Conservation (phyloP, 2,888 invertebrate species). For the Sisyra nigra region DNA sequence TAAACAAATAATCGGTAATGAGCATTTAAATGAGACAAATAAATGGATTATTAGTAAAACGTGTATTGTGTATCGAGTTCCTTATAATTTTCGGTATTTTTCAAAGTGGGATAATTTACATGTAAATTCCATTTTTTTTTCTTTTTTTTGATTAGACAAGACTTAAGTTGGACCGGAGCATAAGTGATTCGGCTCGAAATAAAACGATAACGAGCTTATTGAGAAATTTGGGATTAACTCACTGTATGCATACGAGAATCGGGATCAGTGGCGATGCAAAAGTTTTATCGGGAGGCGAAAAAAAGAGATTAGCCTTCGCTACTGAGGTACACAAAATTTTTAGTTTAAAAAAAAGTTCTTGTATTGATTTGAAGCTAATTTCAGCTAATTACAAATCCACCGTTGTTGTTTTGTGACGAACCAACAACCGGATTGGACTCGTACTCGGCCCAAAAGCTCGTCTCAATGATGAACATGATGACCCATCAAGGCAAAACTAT, state of each 20-base stretch:
- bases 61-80: conserved; percentile 7
- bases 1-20: neutral
- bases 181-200: conserved; percentile 39
- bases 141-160: conserved; percentile 46
- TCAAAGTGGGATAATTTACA: too few relatives aligned
- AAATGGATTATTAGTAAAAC: neutral
- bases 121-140: conserved; percentile 12
- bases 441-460: conserved; percentile 76
- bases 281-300: conserved; percentile 85
- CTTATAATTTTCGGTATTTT: conserved; percentile 5
- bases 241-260: conserved; percentile 59
- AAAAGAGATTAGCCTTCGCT: conserved; percentile 83
- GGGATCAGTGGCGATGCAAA: conserved; percentile 59
- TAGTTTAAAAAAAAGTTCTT: neutral
- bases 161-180: conserved; percentile 59
- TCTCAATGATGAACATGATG: conserved; percentile 49
- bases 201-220: conserved; percentile 53
- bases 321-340: conserved; percentile 49
- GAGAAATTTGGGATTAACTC: conserved; percentile 50
- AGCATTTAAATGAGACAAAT: neutral
- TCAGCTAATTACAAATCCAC: conserved; percentile 75
- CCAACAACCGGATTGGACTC: conserved; percentile 91
- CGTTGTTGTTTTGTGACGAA: conserved; percentile 87
- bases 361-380: conserved; percentile 10
- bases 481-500: conserved; percentile 69